Conservation (phyloP, 2,797 vertebrate species). For the Loris lydekkerianus region DNA sequence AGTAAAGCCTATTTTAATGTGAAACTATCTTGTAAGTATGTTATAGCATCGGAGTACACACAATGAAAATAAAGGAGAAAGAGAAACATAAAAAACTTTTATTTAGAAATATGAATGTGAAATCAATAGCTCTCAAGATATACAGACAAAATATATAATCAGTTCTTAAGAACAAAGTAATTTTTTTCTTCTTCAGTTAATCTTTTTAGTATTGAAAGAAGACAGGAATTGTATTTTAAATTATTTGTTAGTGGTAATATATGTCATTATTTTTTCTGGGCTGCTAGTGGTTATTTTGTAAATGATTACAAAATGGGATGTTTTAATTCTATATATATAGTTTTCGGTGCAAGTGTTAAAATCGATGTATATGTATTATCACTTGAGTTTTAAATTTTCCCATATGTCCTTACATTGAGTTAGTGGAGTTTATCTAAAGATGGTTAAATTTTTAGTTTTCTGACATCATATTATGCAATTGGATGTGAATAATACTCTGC, state of each 20-base stretch:
- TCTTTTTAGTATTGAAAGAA: background rate
- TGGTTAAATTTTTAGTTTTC: background rate
- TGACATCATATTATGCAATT: background rate
- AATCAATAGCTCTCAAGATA: background rate
- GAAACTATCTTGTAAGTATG: background rate
- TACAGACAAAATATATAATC: background rate
- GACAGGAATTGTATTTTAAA: background rate
- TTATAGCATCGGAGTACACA: background rate
- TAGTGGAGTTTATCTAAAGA: background rate
- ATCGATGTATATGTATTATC: background rate
- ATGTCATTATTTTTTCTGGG: conserved; percentile 15
- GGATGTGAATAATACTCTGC: background rate
- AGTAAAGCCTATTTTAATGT: background rate
- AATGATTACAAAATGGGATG: background rate
- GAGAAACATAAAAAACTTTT: background rate
- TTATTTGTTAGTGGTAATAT: background rate
- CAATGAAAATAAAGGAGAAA: conserved; percentile 21
- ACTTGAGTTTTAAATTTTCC: background rate
- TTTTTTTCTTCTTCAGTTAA: background rate
- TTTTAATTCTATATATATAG: conserved; percentile 2
- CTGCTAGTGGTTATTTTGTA: background rate
- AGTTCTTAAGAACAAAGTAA: background rate
- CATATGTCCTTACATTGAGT: conserved; percentile 29
- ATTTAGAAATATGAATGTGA: background rate
- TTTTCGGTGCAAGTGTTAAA: conserved; percentile 29